phyloP scores from a whole-genome alignment of 2,797 vertebrate species.

The Karalla daura region DNA sequence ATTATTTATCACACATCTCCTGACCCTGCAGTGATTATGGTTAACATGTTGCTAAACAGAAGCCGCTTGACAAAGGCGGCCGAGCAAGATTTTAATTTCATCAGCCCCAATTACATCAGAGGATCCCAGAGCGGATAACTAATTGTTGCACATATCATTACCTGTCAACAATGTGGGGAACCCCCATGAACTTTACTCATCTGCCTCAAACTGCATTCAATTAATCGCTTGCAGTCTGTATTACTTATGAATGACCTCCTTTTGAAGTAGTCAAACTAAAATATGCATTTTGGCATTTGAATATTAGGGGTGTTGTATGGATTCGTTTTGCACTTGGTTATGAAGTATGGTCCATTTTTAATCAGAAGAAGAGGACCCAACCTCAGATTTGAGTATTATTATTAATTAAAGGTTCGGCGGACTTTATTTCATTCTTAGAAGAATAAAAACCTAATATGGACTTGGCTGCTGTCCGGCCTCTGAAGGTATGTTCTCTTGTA shows the following conservation, averaged over 20 bases:
- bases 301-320: slow-evolving; percentile 22
- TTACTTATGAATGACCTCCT: slow-evolving; percentile 33
- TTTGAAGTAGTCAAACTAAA: slow-evolving; percentile 38
- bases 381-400: slow-evolving; percentile 16
- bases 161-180: slow-evolving; percentile 40
- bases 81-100: slow-evolving; percentile 76
- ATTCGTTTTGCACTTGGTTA: slow-evolving; percentile 31
- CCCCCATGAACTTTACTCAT: slow-evolving; percentile 33
- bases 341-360: slow-evolving; percentile 38
- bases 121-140: slow-evolving; percentile 64
- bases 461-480: slow-evolving; percentile 65
- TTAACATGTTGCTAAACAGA: slow-evolving; percentile 68
- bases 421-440: slow-evolving; percentile 66
- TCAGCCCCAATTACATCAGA: slow-evolving; percentile 63
- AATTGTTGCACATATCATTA: slow-evolving; percentile 76
- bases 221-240: slow-evolving; percentile 26
- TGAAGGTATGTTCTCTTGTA: slow-evolving; percentile 51
- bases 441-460: slow-evolving; percentile 70
- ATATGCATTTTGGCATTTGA: slow-evolving; percentile 38
- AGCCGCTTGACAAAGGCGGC: slow-evolving; percentile 52
- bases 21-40: slow-evolving; percentile 80
- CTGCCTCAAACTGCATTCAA: slow-evolving; percentile 37
- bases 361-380: slow-evolving; percentile 34
- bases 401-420: slow-evolving; percentile 34
- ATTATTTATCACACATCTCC: slow-evolving; percentile 73